These are phyloP conservation scores for Drosophila pseudoananassae DNA, from an alignment of 1,140 invertebrate species.

Conservation along the genomic window DNA sequence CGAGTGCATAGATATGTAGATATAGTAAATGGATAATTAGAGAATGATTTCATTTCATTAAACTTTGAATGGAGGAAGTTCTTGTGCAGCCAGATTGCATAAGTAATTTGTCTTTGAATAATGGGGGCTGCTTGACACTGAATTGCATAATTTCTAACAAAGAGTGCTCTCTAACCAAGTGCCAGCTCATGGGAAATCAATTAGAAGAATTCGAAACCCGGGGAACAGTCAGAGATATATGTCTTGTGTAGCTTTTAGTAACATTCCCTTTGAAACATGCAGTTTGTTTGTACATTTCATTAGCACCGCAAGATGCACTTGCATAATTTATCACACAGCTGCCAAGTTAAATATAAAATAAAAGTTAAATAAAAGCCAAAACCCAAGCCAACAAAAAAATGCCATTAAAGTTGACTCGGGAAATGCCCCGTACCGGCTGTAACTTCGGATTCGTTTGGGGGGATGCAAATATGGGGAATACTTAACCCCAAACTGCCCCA, in stretches of 20 bases:
- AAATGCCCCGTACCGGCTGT: conserved; percentile 54
- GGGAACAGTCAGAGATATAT: not conserved
- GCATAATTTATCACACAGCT: conserved; percentile 55
- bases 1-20: conserved; percentile 32
- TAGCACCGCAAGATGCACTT: conserved; percentile 38
- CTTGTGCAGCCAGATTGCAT: conserved; percentile 30
- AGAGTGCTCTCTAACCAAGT: conserved; percentile 5
- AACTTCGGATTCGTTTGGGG: conserved; percentile 12
- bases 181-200: conserved; percentile 25
- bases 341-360: conserved; percentile 45
- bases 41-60: conserved; percentile 46
- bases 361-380: conserved; percentile 39
- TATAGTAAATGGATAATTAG: conserved; percentile 37
- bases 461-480: conserved; percentile 18
- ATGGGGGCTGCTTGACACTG: conserved; percentile 1
- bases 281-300: conserved; percentile 32
- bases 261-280: not conserved
- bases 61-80: conserved; percentile 43
- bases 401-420: conserved; percentile 59
- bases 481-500: conserved; percentile 11
- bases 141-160: conserved; percentile 43
- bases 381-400: conserved; percentile 32
- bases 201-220: not conserved
- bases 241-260: no score
- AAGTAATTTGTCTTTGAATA: conserved; percentile 15